phyloP scores from a whole-genome alignment of 64 coral and sea anemone species.

The Anthopleura sola region DNA sequence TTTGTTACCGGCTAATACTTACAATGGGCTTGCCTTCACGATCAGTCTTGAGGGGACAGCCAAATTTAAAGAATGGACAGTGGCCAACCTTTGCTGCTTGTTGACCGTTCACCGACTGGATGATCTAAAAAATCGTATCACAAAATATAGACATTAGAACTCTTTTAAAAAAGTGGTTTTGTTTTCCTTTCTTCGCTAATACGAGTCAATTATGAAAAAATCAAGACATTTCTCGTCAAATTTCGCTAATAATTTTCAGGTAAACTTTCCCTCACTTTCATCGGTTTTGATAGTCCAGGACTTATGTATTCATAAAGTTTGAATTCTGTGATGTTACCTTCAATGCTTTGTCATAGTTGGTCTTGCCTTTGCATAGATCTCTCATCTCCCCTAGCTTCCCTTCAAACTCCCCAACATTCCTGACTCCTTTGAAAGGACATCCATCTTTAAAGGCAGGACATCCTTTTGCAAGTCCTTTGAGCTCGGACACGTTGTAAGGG shows the following conservation, averaged over 20 bases:
- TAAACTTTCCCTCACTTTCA: no score
- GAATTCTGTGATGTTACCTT: not conserved
- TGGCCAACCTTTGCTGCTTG: not conserved
- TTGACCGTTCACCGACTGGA: not conserved
- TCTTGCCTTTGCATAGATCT: conserved; percentile 6
- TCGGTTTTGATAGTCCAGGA: no score
- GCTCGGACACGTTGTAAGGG: not conserved
- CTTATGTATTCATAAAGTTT: no score
- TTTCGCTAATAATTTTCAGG: no score
- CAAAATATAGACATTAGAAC: not conserved
- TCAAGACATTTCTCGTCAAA: no score
- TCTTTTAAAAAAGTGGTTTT: not conserved
- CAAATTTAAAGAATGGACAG: conserved; percentile 1
- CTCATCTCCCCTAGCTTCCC: conserved; percentile 21
- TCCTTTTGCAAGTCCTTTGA: conserved; percentile 14
- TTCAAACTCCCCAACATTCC: conserved; percentile 28
- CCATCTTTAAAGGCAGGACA: conserved; percentile 22
- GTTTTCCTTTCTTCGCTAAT: no score
- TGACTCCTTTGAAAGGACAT: conserved; percentile 21
- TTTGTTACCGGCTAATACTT: no score
- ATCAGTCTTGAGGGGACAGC: not conserved
- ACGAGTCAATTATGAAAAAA: no score
- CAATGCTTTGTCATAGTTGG: not conserved
- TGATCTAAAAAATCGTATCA: not conserved
- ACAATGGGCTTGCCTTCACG: conserved; percentile 12